Percentiles rank a stretch among this genome's conserved stretches.
phyloP scores from a whole-genome alignment of 23 tunicate species.

The Diplosoma virens region DNA sequence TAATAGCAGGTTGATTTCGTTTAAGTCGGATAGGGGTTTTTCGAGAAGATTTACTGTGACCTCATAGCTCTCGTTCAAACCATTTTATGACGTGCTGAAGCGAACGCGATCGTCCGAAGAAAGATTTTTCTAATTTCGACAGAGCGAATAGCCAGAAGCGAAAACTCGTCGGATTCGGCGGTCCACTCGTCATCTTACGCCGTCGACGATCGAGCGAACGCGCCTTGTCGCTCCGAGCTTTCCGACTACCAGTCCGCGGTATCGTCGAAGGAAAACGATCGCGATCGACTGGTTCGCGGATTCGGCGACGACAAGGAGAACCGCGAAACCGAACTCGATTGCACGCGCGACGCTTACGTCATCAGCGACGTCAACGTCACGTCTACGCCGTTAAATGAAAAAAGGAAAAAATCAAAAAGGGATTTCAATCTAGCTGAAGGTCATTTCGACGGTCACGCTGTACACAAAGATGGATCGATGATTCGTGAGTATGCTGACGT shows the following conservation, averaged over 20 bases:
- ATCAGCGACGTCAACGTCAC: slow-evolving; percentile 13
- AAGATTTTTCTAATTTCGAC: no score
- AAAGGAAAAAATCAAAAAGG: neutral
- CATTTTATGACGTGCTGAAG: no score
- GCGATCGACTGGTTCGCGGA: neutral
- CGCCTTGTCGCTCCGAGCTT: no score
- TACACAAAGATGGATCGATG: slow-evolving; percentile 61
- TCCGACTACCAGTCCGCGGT: neutral
- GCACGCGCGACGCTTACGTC: neutral
- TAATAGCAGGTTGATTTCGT: no score
- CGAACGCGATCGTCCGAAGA: no score
- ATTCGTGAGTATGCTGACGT: slow-evolving; percentile 49
- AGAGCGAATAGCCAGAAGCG: neutral
- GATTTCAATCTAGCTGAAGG: slow-evolving; percentile 14
- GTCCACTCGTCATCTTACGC: neutral
- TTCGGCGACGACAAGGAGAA: neutral
- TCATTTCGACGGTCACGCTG: slow-evolving; percentile 22
- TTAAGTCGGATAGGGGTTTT: no score
- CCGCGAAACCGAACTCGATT: neutral
- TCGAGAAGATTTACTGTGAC: no score
- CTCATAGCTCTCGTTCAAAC: no score
- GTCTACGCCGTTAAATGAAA: slow-evolving; percentile 55
- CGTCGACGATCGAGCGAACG: neutral
- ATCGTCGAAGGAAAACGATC: neutral
- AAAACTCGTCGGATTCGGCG: neutral